Evolutionary conservation across 2,113 vertebrate genomes (phyloP).

Genomic region (Panthera uncia): DNA sequence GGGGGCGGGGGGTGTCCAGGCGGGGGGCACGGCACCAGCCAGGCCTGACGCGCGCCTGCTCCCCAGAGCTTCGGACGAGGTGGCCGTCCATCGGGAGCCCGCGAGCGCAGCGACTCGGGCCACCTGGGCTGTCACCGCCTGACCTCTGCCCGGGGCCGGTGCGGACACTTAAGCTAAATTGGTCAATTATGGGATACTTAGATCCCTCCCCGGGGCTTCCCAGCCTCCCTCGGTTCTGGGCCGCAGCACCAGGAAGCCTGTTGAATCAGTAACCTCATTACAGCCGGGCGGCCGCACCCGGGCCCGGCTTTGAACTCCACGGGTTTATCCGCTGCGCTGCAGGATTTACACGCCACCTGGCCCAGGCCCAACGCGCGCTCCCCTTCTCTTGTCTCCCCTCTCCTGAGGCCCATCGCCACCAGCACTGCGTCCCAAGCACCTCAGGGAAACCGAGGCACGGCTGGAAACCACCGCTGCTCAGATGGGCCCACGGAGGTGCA

Average conservation of each 20-base stretch:
- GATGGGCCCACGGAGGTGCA: accelerated
- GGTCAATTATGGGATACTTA: slow-evolving; percentile 71
- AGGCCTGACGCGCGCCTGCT: accelerated
- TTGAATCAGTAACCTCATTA: slow-evolving; percentile 74
- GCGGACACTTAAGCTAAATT: slow-evolving; percentile 68
- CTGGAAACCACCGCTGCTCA: accelerated
- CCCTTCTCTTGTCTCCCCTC: not conserved
- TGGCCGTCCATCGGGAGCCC: not conserved
- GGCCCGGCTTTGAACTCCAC: slow-evolving; percentile 38
- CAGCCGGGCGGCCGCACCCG: not conserved
- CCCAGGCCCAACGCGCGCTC: slow-evolving; percentile 4
- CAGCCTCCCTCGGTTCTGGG: not conserved
- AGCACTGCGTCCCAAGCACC: not conserved
- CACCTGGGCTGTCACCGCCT: slow-evolving; percentile 59
- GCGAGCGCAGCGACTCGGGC: accelerated
- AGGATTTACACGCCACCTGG: slow-evolving; percentile 75
- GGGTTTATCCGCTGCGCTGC: not conserved
- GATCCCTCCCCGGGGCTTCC: slow-evolving; percentile 50
- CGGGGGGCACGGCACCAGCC: no score
- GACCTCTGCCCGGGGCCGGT: slow-evolving; percentile 64
- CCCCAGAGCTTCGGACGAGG: not conserved
- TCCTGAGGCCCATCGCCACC: not conserved
- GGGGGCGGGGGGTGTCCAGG: accelerated
- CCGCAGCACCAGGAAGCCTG: slow-evolving; percentile 38
- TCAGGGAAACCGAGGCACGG: not conserved